A percentile compares a stretch with the other conserved stretches of the same genome.
These are phyloP conservation scores for Papilio gigon DNA, from an alignment of 2,888 invertebrate species.

Conservation along the genomic window DNA sequence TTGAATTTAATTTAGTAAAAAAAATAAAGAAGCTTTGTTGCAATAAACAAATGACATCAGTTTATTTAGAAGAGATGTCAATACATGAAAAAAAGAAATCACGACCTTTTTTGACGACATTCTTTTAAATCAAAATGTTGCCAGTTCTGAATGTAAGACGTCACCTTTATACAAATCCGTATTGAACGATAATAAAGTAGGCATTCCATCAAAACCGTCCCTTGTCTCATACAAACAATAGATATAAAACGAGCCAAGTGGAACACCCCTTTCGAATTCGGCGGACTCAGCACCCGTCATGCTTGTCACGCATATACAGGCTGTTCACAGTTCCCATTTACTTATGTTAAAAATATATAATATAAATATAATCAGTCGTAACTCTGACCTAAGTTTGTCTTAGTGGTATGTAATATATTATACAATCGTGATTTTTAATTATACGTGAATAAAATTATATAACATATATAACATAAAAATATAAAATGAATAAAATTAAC, in stretches of 20 bases:
- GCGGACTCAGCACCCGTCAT: constrained; percentile 72
- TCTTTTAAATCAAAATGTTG: neutral
- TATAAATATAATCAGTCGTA: too few relatives aligned
- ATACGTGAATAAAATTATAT: too few relatives aligned
- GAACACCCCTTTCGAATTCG: constrained; percentile 72
- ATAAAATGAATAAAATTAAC: too few relatives aligned
- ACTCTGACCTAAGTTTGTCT: too few relatives aligned
- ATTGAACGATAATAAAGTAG: constrained; percentile 49
- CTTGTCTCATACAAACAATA: constrained; percentile 74
- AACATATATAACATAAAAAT: too few relatives aligned
- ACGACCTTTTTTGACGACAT: neutral
- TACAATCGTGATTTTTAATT: too few relatives aligned
- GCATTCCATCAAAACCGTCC: constrained; percentile 68
- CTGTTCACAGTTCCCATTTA: constrained; percentile 46
- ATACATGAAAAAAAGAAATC: too few relatives aligned
- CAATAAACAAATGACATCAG: too few relatives aligned
- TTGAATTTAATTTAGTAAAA: too few relatives aligned
- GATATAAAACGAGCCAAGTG: constrained; percentile 78
- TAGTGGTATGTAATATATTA: too few relatives aligned
- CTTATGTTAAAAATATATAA: neutral
- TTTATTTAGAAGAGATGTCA: neutral
- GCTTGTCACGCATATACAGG: constrained; percentile 65
- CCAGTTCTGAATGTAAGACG: neutral
- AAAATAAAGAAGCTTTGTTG: too few relatives aligned
- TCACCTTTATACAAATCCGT: constrained; percentile 34